Evolutionary conservation across 53 echinoderm and acorn worm genomes (phyloP), one percentile per base, ranked within the genome.

Genomic region (Apostichopus leukothele): DNA sequence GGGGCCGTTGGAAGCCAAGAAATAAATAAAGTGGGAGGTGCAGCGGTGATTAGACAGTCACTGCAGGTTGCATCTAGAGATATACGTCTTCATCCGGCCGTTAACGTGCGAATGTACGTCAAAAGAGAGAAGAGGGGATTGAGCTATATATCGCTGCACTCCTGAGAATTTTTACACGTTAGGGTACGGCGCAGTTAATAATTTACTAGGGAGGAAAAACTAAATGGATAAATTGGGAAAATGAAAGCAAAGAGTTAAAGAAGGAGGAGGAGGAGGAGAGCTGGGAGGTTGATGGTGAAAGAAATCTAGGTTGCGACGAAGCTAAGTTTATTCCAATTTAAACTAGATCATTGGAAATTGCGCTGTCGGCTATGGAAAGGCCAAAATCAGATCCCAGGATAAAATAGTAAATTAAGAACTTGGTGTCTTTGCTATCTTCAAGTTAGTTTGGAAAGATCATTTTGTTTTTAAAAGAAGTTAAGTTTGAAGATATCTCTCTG

Each of bases 261-360:
- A 57, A 9, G 8, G 7, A 57, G 57, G 71, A 71, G 18, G 71
- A 63, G 63, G 63, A 61, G 6, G 61, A 63, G 63, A 16, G 16
- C 12, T 11, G 63, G 16, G 14, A 16, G 20, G n/a, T 71, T 13
- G 71, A n/a, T 18, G 20, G 20, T n/a, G n/a, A 71, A 3, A 16
- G 16, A 59, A 54, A 81, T 57, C 54, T 81, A 81, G 81, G 81
- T 81, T 81, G 81, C 39, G 60, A 79, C 51, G 53, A 52, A 79
- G 20, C 18, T 16, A 63, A 16, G 50, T 81, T 54, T 16, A 21
- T 57, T 54, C 52, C 81, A n/a, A 57, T 39, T 39, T 54, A 55
- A 77, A 81, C 81, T 81, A 81, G 81, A 81, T 81, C 81, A 81
- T 21, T 39, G 8, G 55, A 59, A 81, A 81, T 81, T 81, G n/a